phyloP scores from a whole-genome alignment of 2,797 vertebrate genomes.

The Micrastur ruficollis region DNA sequence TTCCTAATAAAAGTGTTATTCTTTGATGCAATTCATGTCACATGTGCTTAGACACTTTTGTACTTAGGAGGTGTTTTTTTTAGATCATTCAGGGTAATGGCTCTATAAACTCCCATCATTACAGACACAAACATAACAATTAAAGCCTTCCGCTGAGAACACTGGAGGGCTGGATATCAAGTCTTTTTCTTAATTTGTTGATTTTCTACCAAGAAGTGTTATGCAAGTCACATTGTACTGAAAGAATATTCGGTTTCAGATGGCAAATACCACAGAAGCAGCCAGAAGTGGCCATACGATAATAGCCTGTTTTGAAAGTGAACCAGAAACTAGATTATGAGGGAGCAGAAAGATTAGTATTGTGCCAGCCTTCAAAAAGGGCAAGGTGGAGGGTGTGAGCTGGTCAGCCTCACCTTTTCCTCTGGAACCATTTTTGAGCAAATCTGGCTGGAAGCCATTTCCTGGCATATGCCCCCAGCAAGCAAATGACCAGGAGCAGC shows the following conservation, averaged over 20 bases:
- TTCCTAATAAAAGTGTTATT: neutral
- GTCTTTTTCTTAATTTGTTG: neutral
- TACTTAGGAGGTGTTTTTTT: neutral
- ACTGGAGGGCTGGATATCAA: neutral
- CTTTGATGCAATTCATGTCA: neutral
- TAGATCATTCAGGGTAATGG: neutral
- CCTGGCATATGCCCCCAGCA: rapidly evolving
- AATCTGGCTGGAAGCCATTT: neutral
- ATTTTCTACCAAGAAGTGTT: neutral
- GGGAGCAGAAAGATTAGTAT: neutral
- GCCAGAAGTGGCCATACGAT: neutral
- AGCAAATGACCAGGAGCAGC: neutral
- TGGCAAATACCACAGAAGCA: neutral
- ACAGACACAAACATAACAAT: neutral
- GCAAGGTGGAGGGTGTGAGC: neutral
- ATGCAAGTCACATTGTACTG: neutral
- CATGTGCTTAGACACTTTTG: neutral
- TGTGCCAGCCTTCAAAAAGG: neutral
- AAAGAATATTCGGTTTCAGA: neutral
- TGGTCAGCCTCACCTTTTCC: neutral
- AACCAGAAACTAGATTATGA: neutral
- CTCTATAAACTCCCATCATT: neutral
- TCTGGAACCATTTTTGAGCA: neutral
- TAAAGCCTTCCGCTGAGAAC: neutral
- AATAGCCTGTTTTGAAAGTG: neutral